Base-by-base conservation (phyloP, 1,140 invertebrate species). In the Cephus cinctus region DNA sequence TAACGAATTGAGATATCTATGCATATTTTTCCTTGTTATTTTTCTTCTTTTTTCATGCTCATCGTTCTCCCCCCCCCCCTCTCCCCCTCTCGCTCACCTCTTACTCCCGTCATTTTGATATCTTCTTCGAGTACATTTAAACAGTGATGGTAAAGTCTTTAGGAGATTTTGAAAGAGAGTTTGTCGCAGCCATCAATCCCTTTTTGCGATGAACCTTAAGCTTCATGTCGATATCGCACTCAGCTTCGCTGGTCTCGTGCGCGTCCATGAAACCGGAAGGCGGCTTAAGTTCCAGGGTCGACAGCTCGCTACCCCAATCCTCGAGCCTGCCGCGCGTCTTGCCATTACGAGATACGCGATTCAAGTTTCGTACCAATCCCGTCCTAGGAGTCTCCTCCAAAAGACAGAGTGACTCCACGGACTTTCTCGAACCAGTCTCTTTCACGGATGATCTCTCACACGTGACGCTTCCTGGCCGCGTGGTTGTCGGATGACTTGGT, bases 131-230 rank as follows among this genome's bases (percentile, higher is more conserved):
- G 67, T 65, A 64, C 62, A 68, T 45, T 72, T 65, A 76, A 58
- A 76, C 73, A 57, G 72, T 71, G 61, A 76, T 76, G 48, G 72
- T 73, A 55, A 74, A 76, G 62, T 75, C 73, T 43, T 76, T 73
- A 39, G 69, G 66, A 49, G 71, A 74, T 61, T 74, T 74, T 12
- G 70, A 74, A 44, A 75, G 64, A 43, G 71, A 69, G 59, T 52
- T 68, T 47, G 67, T 63, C 19, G 63, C 59, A 34, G 61, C 43
- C 14, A 59, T 20, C 55, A 48, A 44, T 43, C 55, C 59, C 46
- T 52, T 59, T 53, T 67, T 73, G 32, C 63, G 66, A 22, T 73
- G 69, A 15, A 76, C 52, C 48, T 63, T 68, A 3, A 73, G 55
- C 50, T 72, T 71, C 51, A 73, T 67, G 50, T 77, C 73, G 54